Conservation (phyloP, 2,888 invertebrate genomes). For the Sylvicola cinctus region DNA sequence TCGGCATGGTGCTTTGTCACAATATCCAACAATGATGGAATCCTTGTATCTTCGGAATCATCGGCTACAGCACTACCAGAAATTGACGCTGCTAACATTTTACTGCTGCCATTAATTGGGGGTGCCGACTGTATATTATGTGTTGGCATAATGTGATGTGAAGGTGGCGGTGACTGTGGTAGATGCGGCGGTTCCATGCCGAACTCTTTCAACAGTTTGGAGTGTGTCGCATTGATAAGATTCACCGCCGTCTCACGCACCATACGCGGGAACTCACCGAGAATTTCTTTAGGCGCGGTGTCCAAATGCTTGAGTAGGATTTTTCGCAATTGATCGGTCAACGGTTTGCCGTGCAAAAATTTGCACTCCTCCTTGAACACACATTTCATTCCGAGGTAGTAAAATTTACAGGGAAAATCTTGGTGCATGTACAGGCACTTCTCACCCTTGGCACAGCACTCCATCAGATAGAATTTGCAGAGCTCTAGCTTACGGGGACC, state of each 20-base stretch:
- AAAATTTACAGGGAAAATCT: slow-evolving; percentile 94
- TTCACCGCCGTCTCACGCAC: slow-evolving; percentile 51
- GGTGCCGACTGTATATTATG: slow-evolving; percentile 5
- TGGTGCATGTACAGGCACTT: slow-evolving; percentile 92
- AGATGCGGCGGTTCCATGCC: slow-evolving; percentile 20
- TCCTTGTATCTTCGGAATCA: too few relatives aligned
- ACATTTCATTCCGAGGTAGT: slow-evolving; percentile 81
- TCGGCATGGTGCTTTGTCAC: slow-evolving; percentile 8
- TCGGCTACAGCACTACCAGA: not conserved
- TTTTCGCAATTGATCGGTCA: slow-evolving; percentile 56
- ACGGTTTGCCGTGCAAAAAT: slow-evolving; percentile 75
- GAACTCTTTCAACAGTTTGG: slow-evolving; percentile 25
- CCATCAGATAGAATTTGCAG: slow-evolving; percentile 92
- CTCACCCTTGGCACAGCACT: slow-evolving; percentile 86
- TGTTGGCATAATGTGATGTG: slow-evolving; percentile 8
- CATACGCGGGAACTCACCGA: slow-evolving; percentile 73
- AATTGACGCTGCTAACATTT: slow-evolving; percentile 2
- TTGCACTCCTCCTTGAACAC: slow-evolving; percentile 69
- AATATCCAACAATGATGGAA: slow-evolving; percentile 23
- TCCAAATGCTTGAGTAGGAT: slow-evolving; percentile 57
- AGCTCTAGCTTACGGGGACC: slow-evolving; percentile 70
- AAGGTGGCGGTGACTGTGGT: slow-evolving; percentile 11
- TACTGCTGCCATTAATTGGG: slow-evolving; percentile 3
- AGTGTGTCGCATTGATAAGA: slow-evolving; percentile 29
- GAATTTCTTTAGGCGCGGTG: slow-evolving; percentile 75